These are phyloP conservation scores for Chroicocephalus ridibundus DNA, from an alignment of 2,113 vertebrate genomes.

Conservation along the genomic window DNA sequence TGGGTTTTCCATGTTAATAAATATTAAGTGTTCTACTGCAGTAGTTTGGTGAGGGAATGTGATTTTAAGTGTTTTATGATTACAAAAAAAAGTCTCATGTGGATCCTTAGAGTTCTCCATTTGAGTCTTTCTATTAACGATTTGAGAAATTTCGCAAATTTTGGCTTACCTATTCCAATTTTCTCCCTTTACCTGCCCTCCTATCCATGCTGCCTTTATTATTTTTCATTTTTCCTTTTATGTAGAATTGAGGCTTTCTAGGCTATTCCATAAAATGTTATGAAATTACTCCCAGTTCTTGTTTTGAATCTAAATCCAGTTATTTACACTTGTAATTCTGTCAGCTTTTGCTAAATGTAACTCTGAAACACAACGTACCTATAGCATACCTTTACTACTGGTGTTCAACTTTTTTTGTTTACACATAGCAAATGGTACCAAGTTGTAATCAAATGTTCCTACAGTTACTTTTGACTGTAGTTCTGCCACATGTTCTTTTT, in stretches of 20 bases:
- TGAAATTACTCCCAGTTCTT: neutral
- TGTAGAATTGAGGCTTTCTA: neutral
- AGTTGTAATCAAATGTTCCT: neutral
- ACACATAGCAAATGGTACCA: neutral
- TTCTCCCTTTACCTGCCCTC: neutral
- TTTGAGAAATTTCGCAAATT: neutral
- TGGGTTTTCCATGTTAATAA: neutral
- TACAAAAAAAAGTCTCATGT: neutral
- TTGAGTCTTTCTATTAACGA: neutral
- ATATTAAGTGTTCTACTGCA: neutral
- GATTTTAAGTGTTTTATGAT: neutral
- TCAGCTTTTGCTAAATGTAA: neutral
- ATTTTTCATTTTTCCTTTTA: neutral
- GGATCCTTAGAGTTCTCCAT: neutral
- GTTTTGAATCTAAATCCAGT: neutral
- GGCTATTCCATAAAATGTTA: neutral
- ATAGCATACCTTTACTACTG: neutral
- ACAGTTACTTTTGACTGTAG: neutral
- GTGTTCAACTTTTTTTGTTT: neutral
- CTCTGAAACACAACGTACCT: neutral
- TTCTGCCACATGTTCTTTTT: neutral
- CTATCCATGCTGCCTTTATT: neutral
- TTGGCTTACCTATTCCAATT: neutral
- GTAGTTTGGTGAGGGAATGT: neutral
- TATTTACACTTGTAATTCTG: neutral